phyloP scores from a whole-genome alignment of 2,113 vertebrate genomes.

The Chaetodon trifascialis region DNA sequence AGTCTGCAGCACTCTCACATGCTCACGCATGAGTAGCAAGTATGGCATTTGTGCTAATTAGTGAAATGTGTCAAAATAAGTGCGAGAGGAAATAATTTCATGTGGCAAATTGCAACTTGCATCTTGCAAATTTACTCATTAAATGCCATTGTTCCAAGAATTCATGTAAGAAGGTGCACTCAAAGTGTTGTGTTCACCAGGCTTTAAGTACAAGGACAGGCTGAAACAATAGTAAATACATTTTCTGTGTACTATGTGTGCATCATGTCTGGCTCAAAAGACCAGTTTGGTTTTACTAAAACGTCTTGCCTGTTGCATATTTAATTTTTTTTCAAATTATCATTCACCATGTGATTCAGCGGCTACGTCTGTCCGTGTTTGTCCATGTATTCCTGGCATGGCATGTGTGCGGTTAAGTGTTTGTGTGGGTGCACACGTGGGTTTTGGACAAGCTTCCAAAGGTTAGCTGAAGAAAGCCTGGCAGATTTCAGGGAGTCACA shows the following conservation, averaged over 20 bases:
- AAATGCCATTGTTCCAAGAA: not conserved
- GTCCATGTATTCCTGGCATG: slow-evolving; percentile 7
- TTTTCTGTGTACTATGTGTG: not conserved
- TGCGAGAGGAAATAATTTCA: not conserved
- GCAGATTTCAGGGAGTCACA: slow-evolving; percentile 60
- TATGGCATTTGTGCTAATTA: not conserved
- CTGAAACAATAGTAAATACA: too few species aligned
- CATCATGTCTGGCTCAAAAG: not conserved
- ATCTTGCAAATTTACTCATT: not conserved
- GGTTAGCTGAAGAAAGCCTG: slow-evolving; percentile 52
- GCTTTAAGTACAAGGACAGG: not conserved
- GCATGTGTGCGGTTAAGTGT: slow-evolving; percentile 34
- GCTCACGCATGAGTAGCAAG: not conserved
- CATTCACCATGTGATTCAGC: slow-evolving; percentile 19
- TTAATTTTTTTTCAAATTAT: not conserved
- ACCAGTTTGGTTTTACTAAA: slow-evolving; percentile 4
- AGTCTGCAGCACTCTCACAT: not conserved
- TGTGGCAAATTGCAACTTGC: not conserved
- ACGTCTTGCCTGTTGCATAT: slow-evolving; percentile 6
- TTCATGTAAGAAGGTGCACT: not conserved
- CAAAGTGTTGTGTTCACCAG: not conserved
- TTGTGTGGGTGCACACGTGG: slow-evolving; percentile 44
- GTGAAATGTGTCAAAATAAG: not conserved
- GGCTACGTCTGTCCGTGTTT: slow-evolving; percentile 7
- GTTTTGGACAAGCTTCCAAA: slow-evolving; percentile 50